Evolutionary conservation across 1,140 invertebrate species (phyloP), one percentile per base, ranked within the genome.

Genomic region (Trachymyrmex cornetzi): DNA sequence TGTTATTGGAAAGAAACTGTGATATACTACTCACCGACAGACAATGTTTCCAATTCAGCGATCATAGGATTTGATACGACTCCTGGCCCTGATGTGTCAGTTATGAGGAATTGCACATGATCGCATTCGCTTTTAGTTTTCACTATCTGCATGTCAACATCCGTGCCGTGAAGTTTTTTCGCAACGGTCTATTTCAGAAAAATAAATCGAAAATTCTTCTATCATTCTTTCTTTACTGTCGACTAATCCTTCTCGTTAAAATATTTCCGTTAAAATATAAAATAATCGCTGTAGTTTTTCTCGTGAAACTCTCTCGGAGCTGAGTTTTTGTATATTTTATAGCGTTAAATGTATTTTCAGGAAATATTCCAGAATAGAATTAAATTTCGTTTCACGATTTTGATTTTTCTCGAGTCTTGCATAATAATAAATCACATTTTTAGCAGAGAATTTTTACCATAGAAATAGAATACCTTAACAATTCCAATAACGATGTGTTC

Each of bases 401-500:
- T 6, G 38, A 50, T 34, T n/a, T 34, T 27, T 81, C 11, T 48
- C n/a, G 16, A 38, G 2, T 34, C 14, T 19, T 24, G 64, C 30
- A 81, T 57, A 81, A 81, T 44, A 71, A 81, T 30, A 22, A 61
- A 74, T 63, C 12, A 12, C n/a, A 75, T 48, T 84, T 82, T 63
- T 27, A 79, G 11, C 22, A 16, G 11, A 9, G 30, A 34, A 30
- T n/a, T n/a, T n/a, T n/a, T n/a, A 30, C 2, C 30, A 30, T 27
- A 11, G 6, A 77, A 59, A 67, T 55, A 1, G 22, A 66, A 93
- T 96, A 98, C 98, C 97, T 98, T 99, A 6, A 99, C 98, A 89
- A 99, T 98, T 34, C 98, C 98, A 91, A 99, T 99, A 85, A 99
- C 98, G 91, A 99, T 99, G 92, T 98, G 97, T 93, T 99, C 98